phyloP scores from a whole-genome alignment of 2,797 vertebrate genomes.

The Pangasius krempfi region DNA sequence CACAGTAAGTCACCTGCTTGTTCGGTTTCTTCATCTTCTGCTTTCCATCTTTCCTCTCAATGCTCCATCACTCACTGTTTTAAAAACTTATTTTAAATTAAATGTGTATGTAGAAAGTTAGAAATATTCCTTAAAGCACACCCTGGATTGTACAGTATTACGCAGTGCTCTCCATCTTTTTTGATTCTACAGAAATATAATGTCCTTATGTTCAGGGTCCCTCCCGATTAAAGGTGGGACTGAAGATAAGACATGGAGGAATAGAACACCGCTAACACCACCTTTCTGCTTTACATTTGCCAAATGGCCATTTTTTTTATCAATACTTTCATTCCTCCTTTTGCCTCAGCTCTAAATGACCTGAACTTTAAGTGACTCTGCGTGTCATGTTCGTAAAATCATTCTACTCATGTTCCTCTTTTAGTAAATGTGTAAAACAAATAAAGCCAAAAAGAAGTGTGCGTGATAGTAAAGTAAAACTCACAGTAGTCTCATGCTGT shows the following conservation, averaged over 20 bases:
- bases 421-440: background rate
- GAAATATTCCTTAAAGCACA: background rate
- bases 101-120: background rate
- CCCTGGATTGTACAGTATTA: background rate
- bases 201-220: background rate
- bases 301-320: background rate
- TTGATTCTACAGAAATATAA: background rate
- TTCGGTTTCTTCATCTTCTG: slow-evolving; percentile 7
- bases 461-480: background rate
- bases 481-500: background rate
- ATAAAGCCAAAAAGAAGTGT: background rate
- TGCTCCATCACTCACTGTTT: background rate
- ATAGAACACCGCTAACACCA: background rate
- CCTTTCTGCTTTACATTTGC: background rate
- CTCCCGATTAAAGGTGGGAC: background rate
- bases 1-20: slow-evolving; percentile 48
- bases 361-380: background rate
- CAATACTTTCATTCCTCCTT: background rate
- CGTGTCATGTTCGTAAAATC: background rate
- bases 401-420: background rate
- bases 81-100: background rate
- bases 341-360: background rate
- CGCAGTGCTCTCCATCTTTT: too few species aligned
- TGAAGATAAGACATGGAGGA: background rate
- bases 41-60: background rate